Conservation (phyloP, 2,797 vertebrate genomes). For the Chaenodraco wilsoni region DNA sequence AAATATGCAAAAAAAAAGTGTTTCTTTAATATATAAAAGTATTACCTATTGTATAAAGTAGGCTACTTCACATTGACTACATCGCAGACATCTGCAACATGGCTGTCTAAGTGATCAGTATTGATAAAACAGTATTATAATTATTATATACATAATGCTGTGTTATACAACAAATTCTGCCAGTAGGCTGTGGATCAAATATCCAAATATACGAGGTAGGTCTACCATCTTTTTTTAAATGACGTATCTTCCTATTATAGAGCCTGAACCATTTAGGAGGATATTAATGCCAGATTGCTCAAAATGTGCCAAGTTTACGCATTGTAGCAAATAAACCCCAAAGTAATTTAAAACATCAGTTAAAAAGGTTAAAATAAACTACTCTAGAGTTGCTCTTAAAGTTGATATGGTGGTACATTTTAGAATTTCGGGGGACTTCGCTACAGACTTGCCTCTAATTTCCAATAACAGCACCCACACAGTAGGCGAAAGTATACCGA, state of each 20-base stretch:
- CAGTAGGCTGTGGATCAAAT: not conserved
- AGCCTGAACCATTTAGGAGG: not conserved
- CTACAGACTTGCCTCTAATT: not conserved
- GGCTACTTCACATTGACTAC: not conserved
- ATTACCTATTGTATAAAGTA: not conserved
- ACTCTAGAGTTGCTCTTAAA: not conserved
- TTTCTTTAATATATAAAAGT: not conserved
- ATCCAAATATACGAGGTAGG: not conserved
- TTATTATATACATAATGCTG: not conserved
- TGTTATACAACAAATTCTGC: not conserved
- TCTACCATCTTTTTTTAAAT: not conserved
- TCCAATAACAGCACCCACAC: constrained; percentile 11
- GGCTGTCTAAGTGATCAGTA: not conserved
- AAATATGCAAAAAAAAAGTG: not conserved
- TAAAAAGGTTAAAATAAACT: not conserved
- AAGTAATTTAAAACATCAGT: not conserved
- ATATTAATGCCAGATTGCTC: not conserved
- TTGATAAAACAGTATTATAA: not conserved
- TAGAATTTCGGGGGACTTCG: not conserved
- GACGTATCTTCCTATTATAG: not conserved
- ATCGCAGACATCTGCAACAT: too few species aligned
- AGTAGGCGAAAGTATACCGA: not conserved
- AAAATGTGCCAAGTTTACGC: not conserved
- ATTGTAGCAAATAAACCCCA: not conserved
- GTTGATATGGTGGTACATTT: not conserved